Conservation (phyloP, 2,888 invertebrate species). For the Diarsia dahlii region DNA sequence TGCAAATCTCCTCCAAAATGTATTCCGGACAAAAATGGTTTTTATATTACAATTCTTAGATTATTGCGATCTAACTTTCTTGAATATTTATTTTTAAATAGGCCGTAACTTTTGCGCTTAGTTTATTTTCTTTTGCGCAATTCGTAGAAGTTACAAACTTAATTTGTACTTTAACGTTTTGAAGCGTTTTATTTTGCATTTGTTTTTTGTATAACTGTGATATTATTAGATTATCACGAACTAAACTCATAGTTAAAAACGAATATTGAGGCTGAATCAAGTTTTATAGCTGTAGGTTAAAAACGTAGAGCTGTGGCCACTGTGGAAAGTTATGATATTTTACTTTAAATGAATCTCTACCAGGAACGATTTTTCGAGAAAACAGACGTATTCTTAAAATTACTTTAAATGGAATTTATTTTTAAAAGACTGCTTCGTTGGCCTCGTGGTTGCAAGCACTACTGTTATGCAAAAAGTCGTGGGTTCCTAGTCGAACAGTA, state of each 20-base stretch:
- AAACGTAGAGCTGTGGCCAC: not conserved
- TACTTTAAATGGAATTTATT: too few species aligned
- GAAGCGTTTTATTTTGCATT: constrained; percentile 16
- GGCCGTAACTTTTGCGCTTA: constrained; percentile 38
- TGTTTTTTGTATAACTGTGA: not conserved
- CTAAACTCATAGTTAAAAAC: constrained; percentile 1
- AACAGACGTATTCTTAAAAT: too few species aligned
- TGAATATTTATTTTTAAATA: constrained; percentile 52
- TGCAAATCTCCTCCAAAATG: constrained; percentile 28
- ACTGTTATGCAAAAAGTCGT: too few species aligned
- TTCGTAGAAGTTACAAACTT: constrained; percentile 28
- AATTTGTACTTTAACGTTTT: constrained; percentile 13
- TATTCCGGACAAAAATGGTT: constrained; percentile 12
- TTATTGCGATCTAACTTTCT: constrained; percentile 46
- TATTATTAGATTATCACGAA: not conserved
- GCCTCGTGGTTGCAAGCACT: too few species aligned
- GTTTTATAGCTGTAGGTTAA: not conserved
- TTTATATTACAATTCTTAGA: constrained; percentile 40
- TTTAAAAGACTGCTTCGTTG: too few species aligned
- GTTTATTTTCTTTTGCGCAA: constrained; percentile 22
- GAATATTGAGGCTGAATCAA: not conserved
- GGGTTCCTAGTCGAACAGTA: too few species aligned
- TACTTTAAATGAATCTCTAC: not conserved
- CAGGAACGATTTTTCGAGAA: too few species aligned
- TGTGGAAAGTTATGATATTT: not conserved